Evolutionary conservation across 1,140 invertebrate species (phyloP).

Genomic region (Acromyrmex charruanus): DNA sequence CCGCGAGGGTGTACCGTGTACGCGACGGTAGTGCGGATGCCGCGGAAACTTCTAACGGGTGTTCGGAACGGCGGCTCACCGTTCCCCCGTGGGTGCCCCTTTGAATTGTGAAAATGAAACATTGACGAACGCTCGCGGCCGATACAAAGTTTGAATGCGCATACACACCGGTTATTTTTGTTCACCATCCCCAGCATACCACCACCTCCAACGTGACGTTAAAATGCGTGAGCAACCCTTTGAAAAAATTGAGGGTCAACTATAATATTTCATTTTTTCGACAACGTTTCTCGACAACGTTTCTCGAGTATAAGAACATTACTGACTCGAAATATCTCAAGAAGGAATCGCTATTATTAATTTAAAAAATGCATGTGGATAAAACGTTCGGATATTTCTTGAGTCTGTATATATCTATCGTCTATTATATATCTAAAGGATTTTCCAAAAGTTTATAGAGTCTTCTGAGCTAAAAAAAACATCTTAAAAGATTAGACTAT

Average conservation of each 20-base stretch:
- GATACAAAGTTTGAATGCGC: conserved; percentile 38
- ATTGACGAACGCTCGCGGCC: conserved; percentile 41
- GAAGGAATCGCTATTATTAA: neutral
- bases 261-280: neutral
- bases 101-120: conserved; percentile 28
- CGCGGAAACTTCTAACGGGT: conserved; percentile 72
- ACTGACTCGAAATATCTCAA: neutral
- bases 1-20: conserved; percentile 45
- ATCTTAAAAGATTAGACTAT: conserved; percentile 17
- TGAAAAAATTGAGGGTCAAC: neutral
- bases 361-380: neutral
- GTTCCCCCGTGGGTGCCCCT: conserved; percentile 53
- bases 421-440: neutral
- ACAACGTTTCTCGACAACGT: neutral
- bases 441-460: neutral
- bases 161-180: conserved; percentile 54
- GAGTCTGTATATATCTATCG: neutral
- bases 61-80: conserved; percentile 55
- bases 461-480: neutral
- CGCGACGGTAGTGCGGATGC: conserved; percentile 55
- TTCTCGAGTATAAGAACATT: neutral
- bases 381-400: neutral
- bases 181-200: neutral
- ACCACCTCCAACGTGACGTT: conserved; percentile 22
- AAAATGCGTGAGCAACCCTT: conserved; percentile 35